Evolutionary conservation across 2,888 invertebrate genomes (phyloP), one percentile per base, ranked within the genome.

Genomic region (Torymus aiolomorphi): DNA sequence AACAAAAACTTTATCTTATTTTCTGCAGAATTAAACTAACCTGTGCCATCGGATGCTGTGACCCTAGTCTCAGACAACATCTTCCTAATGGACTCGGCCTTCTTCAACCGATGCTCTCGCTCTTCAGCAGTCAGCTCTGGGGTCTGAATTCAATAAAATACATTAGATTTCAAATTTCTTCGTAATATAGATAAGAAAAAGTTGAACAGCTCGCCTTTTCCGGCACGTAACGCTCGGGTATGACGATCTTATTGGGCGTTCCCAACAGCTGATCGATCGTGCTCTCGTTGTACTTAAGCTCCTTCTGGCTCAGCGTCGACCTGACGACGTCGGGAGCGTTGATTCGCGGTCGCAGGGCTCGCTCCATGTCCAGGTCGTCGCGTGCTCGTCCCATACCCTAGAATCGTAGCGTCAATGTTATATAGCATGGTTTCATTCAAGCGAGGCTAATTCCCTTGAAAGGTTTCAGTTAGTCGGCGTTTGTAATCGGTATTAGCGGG

Each of bases 151-250:
- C 3, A 52, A 31, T 13, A 18, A 31, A 31, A 31, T 31, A 3
- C 5, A 31, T 31, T 31, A 31, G 2, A 31, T 31, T 31, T 31
- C 4, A 0, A 3, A 31, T 31, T 31, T 5, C 31, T 31, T 31
- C 5, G 5, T 31, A 31, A 31, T 31, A 31, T 31, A 31, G 2
- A 3, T 31, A 61, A 66, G 20, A 63, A 52, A 42, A 10, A 67
- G 5, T 3, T 5, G 31, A 2, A 5, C 2, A 31, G 11, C 62
- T 83, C 72, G 96, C 94, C 92, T 96, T 95, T 90, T 97, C 97
- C 24, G 97, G 97, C 85, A 97, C 95, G 87, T 97, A 97, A 84
- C 97, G 93, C 91, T 97, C 97, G 0, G 97, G 97, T 86, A 97
- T 97, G 82, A 95, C 92, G 84, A 97, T 97, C 92, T 97, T 97